Percentiles rank a stretch among this genome's conserved stretches.
Evolutionary conservation across 2,113 vertebrate species (phyloP).

Genomic region (Solea solea): DNA sequence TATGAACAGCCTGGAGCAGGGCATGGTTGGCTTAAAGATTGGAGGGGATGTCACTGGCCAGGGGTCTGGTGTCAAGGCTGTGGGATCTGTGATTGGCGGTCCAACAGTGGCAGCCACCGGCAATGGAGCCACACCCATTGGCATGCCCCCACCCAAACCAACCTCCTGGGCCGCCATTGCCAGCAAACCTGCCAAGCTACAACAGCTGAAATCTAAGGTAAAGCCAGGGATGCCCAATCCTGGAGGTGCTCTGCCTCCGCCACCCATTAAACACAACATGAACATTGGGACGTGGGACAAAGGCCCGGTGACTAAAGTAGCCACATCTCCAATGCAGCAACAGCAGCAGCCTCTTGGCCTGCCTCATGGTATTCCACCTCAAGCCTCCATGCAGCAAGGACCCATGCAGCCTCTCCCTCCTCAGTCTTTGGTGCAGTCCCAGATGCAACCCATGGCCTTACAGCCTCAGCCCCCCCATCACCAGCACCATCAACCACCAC

Average conservation of each 20-base stretch:
- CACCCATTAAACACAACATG: slow-evolving; percentile 97
- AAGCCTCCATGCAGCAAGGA: slow-evolving; percentile 71
- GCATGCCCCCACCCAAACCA: slow-evolving; percentile 89
- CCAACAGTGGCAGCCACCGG: slow-evolving; percentile 86
- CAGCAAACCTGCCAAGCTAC: slow-evolving; percentile 92
- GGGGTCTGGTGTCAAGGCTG: slow-evolving; percentile 88
- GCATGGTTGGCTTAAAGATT: slow-evolving; percentile 94
- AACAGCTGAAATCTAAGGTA: slow-evolving; percentile 90
- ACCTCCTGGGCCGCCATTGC: slow-evolving; percentile 96
- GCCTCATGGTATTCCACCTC: slow-evolving; percentile 68
- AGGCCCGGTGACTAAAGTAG: slow-evolving; percentile 87
- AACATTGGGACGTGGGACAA: slow-evolving; percentile 98
- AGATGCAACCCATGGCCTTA: slow-evolving; percentile 86
- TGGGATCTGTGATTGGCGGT: slow-evolving; percentile 90
- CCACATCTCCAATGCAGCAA: slow-evolving; percentile 70
- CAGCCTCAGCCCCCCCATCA: slow-evolving; percentile 81
- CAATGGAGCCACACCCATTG: slow-evolving; percentile 86
- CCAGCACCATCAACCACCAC: slow-evolving; percentile 81
- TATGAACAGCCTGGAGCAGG: slow-evolving; percentile 95
- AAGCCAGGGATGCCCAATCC: slow-evolving; percentile 87
- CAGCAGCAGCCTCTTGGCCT: slow-evolving; percentile 70
- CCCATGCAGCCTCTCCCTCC: slow-evolving; percentile 74
- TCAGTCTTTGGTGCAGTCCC: slow-evolving; percentile 86
- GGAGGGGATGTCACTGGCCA: slow-evolving; percentile 87
- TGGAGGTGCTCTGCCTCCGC: slow-evolving; percentile 86